Conservation (phyloP, 2,797 vertebrate species). For the Sebastes kiyomatsui region DNA sequence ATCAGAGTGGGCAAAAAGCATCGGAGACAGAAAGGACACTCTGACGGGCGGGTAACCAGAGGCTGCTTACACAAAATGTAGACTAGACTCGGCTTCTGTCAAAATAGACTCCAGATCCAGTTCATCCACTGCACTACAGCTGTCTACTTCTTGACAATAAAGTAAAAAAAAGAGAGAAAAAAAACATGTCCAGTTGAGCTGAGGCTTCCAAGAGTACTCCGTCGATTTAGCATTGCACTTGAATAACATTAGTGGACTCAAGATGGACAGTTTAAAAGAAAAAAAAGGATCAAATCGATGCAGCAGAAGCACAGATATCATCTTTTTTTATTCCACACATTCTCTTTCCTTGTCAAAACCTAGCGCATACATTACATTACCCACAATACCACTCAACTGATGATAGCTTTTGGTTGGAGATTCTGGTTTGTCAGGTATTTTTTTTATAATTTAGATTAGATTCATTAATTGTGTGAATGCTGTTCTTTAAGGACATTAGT, state of each 20-base stretch:
- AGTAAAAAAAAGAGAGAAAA: not conserved
- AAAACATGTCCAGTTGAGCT: not conserved
- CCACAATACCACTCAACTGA: not conserved
- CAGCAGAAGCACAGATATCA: not conserved
- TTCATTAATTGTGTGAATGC: no score
- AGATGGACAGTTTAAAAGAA: no score
- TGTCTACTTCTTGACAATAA: not conserved
- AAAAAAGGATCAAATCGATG: not conserved
- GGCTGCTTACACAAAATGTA: not conserved
- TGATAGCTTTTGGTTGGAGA: not conserved
- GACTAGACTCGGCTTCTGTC: not conserved
- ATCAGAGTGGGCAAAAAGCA: slow-evolving; percentile 61
- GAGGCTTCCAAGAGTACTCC: not conserved
- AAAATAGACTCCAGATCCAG: not conserved
- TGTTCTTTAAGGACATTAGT: no score
- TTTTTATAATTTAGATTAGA: not conserved
- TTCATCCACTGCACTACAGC: not conserved
- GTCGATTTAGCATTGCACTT: not conserved
- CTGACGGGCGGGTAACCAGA: slow-evolving; percentile 33
- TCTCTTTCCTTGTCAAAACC: not conserved
- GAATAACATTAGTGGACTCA: not conserved
- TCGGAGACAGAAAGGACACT: slow-evolving; percentile 44
- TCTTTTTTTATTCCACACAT: not conserved
- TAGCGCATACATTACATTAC: not conserved
- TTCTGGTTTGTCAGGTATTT: not conserved